Conservation (phyloP, 2,888 invertebrate genomes). For the Lobophora halterata region DNA sequence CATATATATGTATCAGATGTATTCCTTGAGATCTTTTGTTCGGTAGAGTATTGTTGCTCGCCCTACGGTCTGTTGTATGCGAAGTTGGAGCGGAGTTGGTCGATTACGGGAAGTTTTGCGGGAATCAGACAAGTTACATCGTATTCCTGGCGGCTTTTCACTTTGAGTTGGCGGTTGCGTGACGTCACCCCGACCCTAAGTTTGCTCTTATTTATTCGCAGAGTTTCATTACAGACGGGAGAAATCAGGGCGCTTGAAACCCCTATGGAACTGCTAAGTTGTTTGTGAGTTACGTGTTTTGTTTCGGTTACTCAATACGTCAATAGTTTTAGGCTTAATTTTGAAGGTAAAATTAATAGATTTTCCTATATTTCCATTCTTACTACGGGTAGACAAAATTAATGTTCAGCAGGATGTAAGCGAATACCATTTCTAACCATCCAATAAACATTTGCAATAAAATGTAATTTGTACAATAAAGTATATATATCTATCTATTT, state of each 20-base stretch:
- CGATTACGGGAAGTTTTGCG: conserved; percentile 62
- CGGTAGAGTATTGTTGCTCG: conserved; percentile 62
- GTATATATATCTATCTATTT: background rate
- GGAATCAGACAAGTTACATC: conserved; percentile 69
- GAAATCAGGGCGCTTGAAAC: conserved; percentile 34
- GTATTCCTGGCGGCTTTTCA: conserved; percentile 66
- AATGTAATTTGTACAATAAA: too few species aligned
- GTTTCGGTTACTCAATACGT: conserved; percentile 13
- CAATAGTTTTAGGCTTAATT: conserved; percentile 10
- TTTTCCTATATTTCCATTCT: too few species aligned
- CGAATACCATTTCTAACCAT: too few species aligned
- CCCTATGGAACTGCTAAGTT: conserved; percentile 24
- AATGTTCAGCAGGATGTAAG: too few species aligned
- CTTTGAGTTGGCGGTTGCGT: conserved; percentile 63
- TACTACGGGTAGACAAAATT: too few species aligned
- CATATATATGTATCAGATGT: conserved; percentile 42
- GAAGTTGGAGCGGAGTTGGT: conserved; percentile 59
- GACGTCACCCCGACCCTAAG: conserved; percentile 62
- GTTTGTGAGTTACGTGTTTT: conserved; percentile 22
- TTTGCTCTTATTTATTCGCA: conserved; percentile 64
- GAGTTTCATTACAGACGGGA: conserved; percentile 55
- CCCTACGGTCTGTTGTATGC: conserved; percentile 55
- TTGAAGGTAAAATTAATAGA: conserved; percentile 6
- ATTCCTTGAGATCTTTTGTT: conserved; percentile 65
- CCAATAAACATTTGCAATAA: too few species aligned